Evolutionary conservation across 2,113 vertebrate species (phyloP), one percentile per base, ranked within the genome.

Genomic region (Hucho hucho): DNA sequence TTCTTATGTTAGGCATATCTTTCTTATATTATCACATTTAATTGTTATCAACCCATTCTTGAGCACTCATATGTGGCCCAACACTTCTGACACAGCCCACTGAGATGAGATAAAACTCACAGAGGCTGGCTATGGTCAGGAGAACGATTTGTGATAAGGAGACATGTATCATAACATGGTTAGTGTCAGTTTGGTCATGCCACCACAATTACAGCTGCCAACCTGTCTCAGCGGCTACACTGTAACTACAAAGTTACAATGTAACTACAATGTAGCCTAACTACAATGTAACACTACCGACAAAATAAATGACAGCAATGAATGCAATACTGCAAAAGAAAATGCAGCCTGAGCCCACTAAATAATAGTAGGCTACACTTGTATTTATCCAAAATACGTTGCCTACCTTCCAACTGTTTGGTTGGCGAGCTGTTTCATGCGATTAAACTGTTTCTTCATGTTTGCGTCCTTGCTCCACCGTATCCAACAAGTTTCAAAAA

Each of bases 371-470:
- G 29, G 4, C 29, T 29, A 29, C 29, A 4, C 4, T 29, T 29
- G 0, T 29, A 29, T 29, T 29, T 29, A 29, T 29, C 29, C 29
- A 29, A 29, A 29, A 29, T 29, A 29, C 29, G 4, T 29, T 4
- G 88, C 92, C 86, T 90, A 96, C 96, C 96, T 96, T 82, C 96
- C 96, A 70, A 98, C 96, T 14, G 96, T 98, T 90, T 98, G 96
- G 94, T 96, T 98, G 93, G 96, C 96, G 78, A 98, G 95, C 87
- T 97, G 96, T 86, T 86, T 95, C 96, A 98, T 96, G 72, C 96
- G 96, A 74, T 97, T 96, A 74, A 98, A 97, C 91, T 98, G 96
- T 86, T 98, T 98, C 95, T 97, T 97, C 96, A 98, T 98, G 56
- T 70, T 37, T 79, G 46, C 53, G 53, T 64, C 25, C 46, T 63